These are phyloP conservation scores for Anastrepha ludens DNA, from an alignment of 1,140 invertebrate species.

Conservation along the genomic window DNA sequence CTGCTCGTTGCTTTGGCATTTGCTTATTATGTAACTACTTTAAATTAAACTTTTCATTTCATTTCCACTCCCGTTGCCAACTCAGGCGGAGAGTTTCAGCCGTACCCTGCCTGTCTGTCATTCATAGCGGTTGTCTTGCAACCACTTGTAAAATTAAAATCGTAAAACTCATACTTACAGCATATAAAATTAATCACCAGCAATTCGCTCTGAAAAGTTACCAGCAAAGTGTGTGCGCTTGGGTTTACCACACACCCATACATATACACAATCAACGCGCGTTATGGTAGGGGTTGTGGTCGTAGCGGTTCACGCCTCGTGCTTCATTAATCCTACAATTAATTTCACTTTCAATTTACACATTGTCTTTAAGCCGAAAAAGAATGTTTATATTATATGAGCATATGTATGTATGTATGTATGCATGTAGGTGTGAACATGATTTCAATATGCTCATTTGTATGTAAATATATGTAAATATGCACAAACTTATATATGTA, in stretches of 20 bases:
- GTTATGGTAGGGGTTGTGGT: not conserved
- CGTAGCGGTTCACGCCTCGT: not conserved
- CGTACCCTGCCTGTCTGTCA: not conserved
- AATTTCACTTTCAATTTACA: constrained; percentile 73
- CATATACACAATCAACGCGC: no score
- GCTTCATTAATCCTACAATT: constrained; percentile 63
- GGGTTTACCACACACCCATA: no score
- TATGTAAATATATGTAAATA: no score
- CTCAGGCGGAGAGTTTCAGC: not conserved
- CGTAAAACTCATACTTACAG: constrained; percentile 15
- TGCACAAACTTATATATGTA: no score
- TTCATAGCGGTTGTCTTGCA: not conserved
- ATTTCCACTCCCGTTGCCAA: not conserved
- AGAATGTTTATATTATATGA: not conserved
- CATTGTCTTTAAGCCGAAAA: constrained; percentile 21
- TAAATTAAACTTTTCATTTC: constrained; percentile 31
- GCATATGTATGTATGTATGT: not conserved
- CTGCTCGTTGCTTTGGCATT: not conserved
- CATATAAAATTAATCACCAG: constrained; percentile 19
- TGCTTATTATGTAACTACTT: not conserved
- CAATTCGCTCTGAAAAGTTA: not conserved
- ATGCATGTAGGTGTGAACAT: not conserved
- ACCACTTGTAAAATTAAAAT: constrained; percentile 17
- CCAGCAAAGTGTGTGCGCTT: not conserved
- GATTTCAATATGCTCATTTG: not conserved